Percentiles rank a stretch among this genome's conserved stretches.
phyloP scores from a whole-genome alignment of 2,888 invertebrate species.

The Nysson spinosus region DNA sequence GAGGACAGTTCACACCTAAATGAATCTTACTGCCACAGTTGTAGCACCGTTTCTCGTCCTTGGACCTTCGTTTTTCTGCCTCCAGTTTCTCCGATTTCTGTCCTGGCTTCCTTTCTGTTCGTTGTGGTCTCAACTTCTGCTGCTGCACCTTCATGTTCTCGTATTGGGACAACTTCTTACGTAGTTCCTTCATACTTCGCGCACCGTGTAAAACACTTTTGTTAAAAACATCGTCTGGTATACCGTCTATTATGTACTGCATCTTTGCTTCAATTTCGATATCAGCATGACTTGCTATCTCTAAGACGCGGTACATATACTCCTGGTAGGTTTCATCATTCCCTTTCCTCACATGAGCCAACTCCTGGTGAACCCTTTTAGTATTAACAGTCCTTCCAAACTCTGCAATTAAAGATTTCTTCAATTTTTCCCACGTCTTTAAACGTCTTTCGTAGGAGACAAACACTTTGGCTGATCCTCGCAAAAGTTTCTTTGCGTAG shows the following conservation, averaged over 20 bases:
- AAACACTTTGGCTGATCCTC: conserved; percentile 47
- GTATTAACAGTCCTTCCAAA: conserved; percentile 34
- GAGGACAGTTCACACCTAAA: background rate
- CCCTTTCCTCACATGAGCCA: conserved; percentile 22
- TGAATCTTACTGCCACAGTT: conserved; percentile 6
- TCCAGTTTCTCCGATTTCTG: too few species aligned
- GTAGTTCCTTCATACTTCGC: background rate
- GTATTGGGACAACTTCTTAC: background rate
- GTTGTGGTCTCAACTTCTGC: too few species aligned
- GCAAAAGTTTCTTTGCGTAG: conserved; percentile 42
- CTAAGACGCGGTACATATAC: conserved; percentile 40
- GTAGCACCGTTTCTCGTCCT: background rate
- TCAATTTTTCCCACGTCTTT: conserved; percentile 36
- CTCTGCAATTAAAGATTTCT: conserved; percentile 25
- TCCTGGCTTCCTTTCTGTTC: too few species aligned
- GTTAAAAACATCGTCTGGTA: conserved; percentile 6
- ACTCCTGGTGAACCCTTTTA: conserved; percentile 24
- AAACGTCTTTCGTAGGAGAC: conserved; percentile 24
- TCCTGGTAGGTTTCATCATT: conserved; percentile 35
- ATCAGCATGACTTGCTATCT: conserved; percentile 41
- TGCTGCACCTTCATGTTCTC: background rate
- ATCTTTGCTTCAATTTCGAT: conserved; percentile 10
- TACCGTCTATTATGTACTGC: conserved; percentile 11
- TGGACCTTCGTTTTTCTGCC: background rate
- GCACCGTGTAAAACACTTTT: conserved; percentile 1